Conservation (phyloP, 2,113 vertebrate genomes). For the Aix galericulata region DNA sequence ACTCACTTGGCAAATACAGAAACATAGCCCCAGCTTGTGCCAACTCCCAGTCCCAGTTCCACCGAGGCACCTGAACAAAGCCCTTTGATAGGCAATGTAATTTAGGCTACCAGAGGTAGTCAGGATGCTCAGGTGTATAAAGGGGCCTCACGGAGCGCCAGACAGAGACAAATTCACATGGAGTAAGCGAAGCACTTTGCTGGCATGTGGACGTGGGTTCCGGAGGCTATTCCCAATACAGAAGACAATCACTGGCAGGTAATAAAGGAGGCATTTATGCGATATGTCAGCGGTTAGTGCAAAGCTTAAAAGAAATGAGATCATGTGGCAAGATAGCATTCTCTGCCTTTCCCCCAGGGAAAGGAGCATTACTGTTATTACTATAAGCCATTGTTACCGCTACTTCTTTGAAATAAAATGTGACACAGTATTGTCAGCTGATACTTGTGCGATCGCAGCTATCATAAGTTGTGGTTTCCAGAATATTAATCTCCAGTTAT, state of each 20-base stretch:
- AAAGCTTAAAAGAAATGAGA: conserved; percentile 88
- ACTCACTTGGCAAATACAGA: conserved; percentile 61
- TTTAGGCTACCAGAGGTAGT: conserved; percentile 69
- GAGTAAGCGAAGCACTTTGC: conserved; percentile 78
- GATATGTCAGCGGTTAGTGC: conserved; percentile 86
- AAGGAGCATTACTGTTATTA: conserved; percentile 85
- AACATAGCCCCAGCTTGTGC: conserved; percentile 22
- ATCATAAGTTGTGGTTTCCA: conserved; percentile 70
- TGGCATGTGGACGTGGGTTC: conserved; percentile 82
- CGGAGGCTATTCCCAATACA: conserved; percentile 80
- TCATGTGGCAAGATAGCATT: conserved; percentile 87
- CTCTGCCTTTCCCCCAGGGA: conserved; percentile 81
- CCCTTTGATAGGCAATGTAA: conserved; percentile 75
- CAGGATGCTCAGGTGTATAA: conserved; percentile 79
- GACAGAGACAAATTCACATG: conserved; percentile 80
- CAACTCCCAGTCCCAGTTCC: conserved; percentile 59
- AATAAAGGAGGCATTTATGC: conserved; percentile 93
- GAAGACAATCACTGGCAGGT: conserved; percentile 88
- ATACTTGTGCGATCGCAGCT: conserved; percentile 94
- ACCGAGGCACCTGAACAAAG: conserved; percentile 76
- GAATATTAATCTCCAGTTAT: conserved; percentile 82
- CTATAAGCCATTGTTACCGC: conserved; percentile 86
- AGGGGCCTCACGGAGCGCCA: conserved; percentile 78
- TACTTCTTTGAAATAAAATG: conserved; percentile 83
- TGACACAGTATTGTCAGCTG: conserved; percentile 86